phyloP scores from a whole-genome alignment of 64 coral and sea anemone genomes.

The Montipora capricornis region DNA sequence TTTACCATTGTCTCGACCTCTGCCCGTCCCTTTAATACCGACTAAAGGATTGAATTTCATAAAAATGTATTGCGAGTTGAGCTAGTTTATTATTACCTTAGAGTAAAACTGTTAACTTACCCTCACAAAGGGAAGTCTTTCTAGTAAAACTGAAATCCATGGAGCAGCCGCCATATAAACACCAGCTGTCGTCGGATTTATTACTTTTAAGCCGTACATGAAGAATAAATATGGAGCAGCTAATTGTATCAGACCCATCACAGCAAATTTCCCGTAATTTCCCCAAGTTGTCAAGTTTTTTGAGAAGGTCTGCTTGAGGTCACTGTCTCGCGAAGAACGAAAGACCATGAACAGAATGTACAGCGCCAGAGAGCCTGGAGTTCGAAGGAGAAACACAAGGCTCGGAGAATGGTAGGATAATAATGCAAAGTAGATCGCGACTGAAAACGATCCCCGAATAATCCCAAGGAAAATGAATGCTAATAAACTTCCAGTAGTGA shows the following conservation, averaged over 20 bases:
- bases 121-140: slow-evolving; percentile 79
- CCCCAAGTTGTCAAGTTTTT: slow-evolving; percentile 60
- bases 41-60: background rate
- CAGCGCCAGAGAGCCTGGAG: slow-evolving; percentile 81
- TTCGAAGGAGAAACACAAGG: slow-evolving; percentile 95
- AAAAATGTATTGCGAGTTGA: background rate
- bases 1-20: too few species aligned
- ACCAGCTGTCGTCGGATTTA: slow-evolving; percentile 85
- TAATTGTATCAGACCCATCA: slow-evolving; percentile 92
- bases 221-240: slow-evolving; percentile 94
- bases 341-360: slow-evolving; percentile 67
- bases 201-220: slow-evolving; percentile 84
- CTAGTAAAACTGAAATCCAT: slow-evolving; percentile 86
- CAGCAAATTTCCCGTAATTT: slow-evolving; percentile 82
- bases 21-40: too few species aligned
- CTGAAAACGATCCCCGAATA: slow-evolving; percentile 89
- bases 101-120: slow-evolving; percentile 20
- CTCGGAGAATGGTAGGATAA: slow-evolving; percentile 79
- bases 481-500: slow-evolving; percentile 74
- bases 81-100: background rate
- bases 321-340: slow-evolving; percentile 53
- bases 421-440: slow-evolving; percentile 79
- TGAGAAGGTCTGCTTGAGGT: slow-evolving; percentile 62
- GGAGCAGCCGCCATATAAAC: slow-evolving; percentile 87
- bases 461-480: slow-evolving; percentile 84